phyloP scores from a whole-genome alignment of 2,888 invertebrate species.

The Xestia ashworthii region DNA sequence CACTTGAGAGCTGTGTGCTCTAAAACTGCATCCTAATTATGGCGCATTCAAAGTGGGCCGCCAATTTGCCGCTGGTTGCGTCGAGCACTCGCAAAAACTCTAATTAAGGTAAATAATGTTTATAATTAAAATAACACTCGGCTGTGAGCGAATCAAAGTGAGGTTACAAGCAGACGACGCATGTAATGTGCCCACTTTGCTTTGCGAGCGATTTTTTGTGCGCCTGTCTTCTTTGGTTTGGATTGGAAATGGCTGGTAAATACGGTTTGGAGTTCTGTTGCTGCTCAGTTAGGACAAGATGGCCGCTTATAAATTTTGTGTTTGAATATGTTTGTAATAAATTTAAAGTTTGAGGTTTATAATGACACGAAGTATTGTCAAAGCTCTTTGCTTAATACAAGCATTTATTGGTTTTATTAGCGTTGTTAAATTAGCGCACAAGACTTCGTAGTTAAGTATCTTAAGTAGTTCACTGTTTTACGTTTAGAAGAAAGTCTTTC shows the following conservation, averaged over 20 bases:
- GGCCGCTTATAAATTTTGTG: conserved; percentile 16
- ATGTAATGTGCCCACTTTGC: conserved; percentile 82
- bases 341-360: neutral
- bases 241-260: conserved; percentile 59
- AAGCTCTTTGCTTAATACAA: neutral
- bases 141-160: conserved; percentile 83
- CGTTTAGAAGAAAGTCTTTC: neutral
- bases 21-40: conserved; percentile 87
- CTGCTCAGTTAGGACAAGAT: conserved; percentile 9
- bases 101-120: conserved; percentile 90
- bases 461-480: neutral
- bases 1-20: conserved; percentile 76
- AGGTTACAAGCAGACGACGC: conserved; percentile 80
- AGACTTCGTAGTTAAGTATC: neutral
- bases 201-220: conserved; percentile 77
- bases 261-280: conserved; percentile 8
- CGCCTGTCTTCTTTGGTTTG: conserved; percentile 71
- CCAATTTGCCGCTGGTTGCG: conserved; percentile 84
- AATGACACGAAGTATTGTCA: neutral
- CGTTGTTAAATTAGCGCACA: neutral
- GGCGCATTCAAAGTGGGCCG: conserved; percentile 82
- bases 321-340: neutral
- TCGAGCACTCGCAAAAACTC: conserved; percentile 83
- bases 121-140: conserved; percentile 90
- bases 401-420: neutral